These are phyloP conservation scores for Mastomys natalensis DNA, from an alignment of 2,113 vertebrate genomes.

Conservation along the genomic window DNA sequence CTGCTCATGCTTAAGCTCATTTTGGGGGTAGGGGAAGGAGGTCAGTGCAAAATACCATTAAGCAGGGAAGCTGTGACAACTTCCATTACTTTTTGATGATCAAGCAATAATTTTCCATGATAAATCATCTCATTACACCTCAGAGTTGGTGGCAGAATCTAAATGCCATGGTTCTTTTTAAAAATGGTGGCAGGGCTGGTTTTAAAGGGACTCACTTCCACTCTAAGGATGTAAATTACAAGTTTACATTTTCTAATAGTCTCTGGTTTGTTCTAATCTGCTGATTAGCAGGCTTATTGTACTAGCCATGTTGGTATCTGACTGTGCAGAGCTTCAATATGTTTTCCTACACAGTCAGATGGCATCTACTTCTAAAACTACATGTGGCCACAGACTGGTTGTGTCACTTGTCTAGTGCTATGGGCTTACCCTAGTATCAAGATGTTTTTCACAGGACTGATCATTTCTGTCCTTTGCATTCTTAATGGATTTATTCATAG, in stretches of 20 bases:
- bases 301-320: not conserved
- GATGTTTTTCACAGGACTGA: not conserved
- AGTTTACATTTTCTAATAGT: not conserved
- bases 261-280: not conserved
- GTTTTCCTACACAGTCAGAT: too few relatives aligned
- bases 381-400: not conserved
- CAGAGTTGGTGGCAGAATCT: constrained; percentile 62
- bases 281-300: not conserved
- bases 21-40: constrained; percentile 16
- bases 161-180: constrained; percentile 17
- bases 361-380: not conserved
- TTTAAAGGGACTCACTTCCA: constrained; percentile 41
- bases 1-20: constrained; percentile 39
- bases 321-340: not conserved
- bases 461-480: not conserved
- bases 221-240: not conserved
- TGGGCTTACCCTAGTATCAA: not conserved
- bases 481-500: not conserved
- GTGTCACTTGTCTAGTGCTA: not conserved
- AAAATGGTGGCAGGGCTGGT: not conserved
- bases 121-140: constrained; percentile 71
- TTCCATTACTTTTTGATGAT: constrained; percentile 64
- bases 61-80: constrained; percentile 59
- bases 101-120: constrained; percentile 74
- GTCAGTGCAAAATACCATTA: constrained; percentile 61